Conservation (phyloP, 2,797 vertebrate genomes). For the Naso thynnoides region DNA sequence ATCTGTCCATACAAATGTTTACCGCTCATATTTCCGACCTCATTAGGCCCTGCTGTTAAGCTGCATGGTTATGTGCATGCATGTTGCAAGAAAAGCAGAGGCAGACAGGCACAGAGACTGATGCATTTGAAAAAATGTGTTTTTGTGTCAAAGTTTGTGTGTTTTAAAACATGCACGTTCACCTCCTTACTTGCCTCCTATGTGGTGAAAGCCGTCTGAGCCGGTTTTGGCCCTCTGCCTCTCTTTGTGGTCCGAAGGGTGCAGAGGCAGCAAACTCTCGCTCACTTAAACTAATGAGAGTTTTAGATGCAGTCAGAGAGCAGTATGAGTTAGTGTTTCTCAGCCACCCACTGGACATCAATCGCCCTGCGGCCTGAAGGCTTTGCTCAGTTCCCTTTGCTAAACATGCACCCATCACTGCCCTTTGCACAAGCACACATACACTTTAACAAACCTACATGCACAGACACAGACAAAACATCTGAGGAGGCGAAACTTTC, state of each 20-base stretch:
- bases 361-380: slow-evolving; percentile 58
- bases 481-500: slow-evolving; percentile 26
- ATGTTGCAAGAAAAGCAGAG: slow-evolving; percentile 26
- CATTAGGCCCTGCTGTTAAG: slow-evolving; percentile 65
- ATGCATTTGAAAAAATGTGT: slow-evolving; percentile 18
- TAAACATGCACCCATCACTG: slow-evolving; percentile 49
- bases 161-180: slow-evolving; percentile 31
- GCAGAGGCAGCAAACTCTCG: slow-evolving; percentile 54
- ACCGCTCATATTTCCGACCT: slow-evolving; percentile 82
- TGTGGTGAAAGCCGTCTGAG: slow-evolving; percentile 43
- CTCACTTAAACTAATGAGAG: slow-evolving; percentile 80
- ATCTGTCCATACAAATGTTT: slow-evolving; percentile 88
- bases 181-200: slow-evolving; percentile 30
- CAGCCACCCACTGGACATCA: slow-evolving; percentile 61
- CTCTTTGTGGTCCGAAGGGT: slow-evolving; percentile 45
- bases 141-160: slow-evolving; percentile 24
- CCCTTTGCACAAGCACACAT: slow-evolving; percentile 29
- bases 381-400: slow-evolving; percentile 61
- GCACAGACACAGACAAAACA: neutral
- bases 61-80: slow-evolving; percentile 49
- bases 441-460: neutral
- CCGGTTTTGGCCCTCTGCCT: slow-evolving; percentile 55
- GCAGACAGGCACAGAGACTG: slow-evolving; percentile 18
- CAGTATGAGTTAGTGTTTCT: slow-evolving; percentile 68
- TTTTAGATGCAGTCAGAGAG: slow-evolving; percentile 67